A percentile compares a stretch with the other conserved stretches of the same genome.
Evolutionary conservation across 2,113 vertebrate genomes (phyloP).

Genomic region (Sander lucioperca): DNA sequence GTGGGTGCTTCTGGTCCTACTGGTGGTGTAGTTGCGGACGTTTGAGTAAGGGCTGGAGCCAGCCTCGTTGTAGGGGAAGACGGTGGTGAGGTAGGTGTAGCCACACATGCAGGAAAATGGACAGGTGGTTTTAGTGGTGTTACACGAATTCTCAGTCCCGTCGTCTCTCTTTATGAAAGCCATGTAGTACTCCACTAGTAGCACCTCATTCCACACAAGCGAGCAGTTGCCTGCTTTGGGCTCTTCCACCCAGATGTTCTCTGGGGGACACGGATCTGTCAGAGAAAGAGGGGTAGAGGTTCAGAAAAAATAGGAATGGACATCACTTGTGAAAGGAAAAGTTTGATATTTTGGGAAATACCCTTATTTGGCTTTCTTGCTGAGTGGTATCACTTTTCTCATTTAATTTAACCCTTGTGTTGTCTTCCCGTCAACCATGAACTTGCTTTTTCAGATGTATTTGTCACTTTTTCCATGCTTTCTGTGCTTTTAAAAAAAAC

Average conservation of each 20-base stretch:
- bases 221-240: conserved; percentile 83
- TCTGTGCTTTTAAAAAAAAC: too few species aligned
- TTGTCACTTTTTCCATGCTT: too few species aligned
- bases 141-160: conserved; percentile 89
- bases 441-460: too few species aligned
- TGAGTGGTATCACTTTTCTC: not conserved
- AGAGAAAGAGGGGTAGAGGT: conserved; percentile 6
- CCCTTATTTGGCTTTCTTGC: not conserved
- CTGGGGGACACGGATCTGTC: conserved; percentile 90
- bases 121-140: conserved; percentile 88
- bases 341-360: conserved; percentile 13
- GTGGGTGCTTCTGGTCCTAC: conserved; percentile 75
- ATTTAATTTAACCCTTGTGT: too few species aligned
- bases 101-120: conserved; percentile 89
- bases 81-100: conserved; percentile 90
- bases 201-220: conserved; percentile 85
- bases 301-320: not conserved
- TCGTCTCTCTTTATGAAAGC: conserved; percentile 92
- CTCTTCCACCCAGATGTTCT: conserved; percentile 85
- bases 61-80: conserved; percentile 91
- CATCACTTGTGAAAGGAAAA: not conserved
- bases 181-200: conserved; percentile 87
- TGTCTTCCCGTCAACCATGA: too few species aligned
- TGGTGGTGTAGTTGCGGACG: conserved; percentile 90
- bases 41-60: conserved; percentile 88